Evolutionary conservation across 37 sponge, comb jelly and placozoan genomes (phyloP).

Genomic region (Geodia barretti): DNA sequence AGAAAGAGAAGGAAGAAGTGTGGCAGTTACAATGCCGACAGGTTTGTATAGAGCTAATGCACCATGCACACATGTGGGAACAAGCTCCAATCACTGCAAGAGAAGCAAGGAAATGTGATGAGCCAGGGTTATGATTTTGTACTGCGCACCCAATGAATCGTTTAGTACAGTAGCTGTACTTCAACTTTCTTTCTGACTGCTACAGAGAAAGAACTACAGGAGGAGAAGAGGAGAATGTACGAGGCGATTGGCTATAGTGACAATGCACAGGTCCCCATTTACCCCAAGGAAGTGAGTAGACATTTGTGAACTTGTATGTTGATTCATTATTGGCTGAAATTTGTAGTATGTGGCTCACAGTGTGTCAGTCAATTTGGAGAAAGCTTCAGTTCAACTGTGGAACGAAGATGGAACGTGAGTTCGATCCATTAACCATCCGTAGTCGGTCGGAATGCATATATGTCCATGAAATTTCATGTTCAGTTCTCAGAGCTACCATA

Average conservation of each 20-base stretch:
- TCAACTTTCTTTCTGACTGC: too few relatives aligned
- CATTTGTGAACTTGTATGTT: neutral
- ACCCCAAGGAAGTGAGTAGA: constrained; percentile 52
- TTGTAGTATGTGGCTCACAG: constrained; percentile 70
- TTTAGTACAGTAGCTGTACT: neutral
- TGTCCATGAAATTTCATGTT: neutral
- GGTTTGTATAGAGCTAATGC: constrained; percentile 11
- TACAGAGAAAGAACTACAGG: constrained; percentile 51
- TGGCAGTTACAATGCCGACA: neutral
- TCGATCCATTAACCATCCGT: neutral
- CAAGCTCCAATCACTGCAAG: too few relatives aligned
- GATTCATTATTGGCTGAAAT: constrained; percentile 8
- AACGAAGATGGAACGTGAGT: constrained; percentile 33
- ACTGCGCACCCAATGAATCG: too few relatives aligned
- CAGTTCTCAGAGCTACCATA: neutral
- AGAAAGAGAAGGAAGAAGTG: neutral
- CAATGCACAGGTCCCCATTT: constrained; percentile 19
- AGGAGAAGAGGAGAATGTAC: constrained; percentile 73
- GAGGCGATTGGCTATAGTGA: constrained; percentile 75
- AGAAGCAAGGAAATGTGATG: too few relatives aligned
- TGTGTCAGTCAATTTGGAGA: constrained; percentile 26
- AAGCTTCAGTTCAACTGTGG: constrained; percentile 41
- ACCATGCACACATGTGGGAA: neutral
- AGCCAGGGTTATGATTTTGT: too few relatives aligned
- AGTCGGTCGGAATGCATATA: neutral